phyloP scores from a whole-genome alignment of 64 coral and sea anemone genomes.

The Astreopora myriophthalma region DNA sequence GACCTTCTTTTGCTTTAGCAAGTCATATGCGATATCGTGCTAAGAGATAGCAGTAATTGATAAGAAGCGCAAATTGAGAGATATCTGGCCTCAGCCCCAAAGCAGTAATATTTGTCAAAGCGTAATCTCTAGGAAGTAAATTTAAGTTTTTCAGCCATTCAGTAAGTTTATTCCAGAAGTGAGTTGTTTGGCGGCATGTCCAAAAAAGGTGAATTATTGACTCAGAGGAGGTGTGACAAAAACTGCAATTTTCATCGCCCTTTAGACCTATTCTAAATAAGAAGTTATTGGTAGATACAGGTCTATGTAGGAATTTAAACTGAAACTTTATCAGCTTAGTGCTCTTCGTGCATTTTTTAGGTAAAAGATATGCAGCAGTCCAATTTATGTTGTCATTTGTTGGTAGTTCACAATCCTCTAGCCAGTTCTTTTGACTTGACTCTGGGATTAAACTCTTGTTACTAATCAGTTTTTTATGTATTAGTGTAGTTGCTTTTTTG shows the following conservation, averaged over 20 bases:
- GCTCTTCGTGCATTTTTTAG: not conserved
- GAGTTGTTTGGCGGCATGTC: too few species aligned
- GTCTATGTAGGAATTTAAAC: not conserved
- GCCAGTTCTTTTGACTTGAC: too few species aligned
- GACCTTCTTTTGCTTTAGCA: not conserved
- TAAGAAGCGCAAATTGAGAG: not conserved
- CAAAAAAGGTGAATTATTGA: too few species aligned
- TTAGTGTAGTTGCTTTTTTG: too few species aligned
- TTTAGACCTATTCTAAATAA: not conserved
- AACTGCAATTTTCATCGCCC: not conserved
- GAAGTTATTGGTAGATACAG: not conserved
- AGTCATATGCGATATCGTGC: not conserved
- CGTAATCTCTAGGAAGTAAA: too few species aligned
- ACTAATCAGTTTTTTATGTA: too few species aligned
- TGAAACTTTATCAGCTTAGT: not conserved
- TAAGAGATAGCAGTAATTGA: not conserved
- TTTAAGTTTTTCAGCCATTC: not conserved
- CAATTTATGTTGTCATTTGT: too few species aligned
- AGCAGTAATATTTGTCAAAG: not conserved
- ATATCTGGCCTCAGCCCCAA: not conserved
- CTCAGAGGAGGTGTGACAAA: too few species aligned
- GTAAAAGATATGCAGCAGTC: too few species aligned
- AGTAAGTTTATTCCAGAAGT: too few species aligned
- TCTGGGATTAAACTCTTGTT: too few species aligned
- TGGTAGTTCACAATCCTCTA: too few species aligned